Base-by-base conservation (phyloP, 2,888 invertebrate genomes). In the Drosophila merina region DNA sequence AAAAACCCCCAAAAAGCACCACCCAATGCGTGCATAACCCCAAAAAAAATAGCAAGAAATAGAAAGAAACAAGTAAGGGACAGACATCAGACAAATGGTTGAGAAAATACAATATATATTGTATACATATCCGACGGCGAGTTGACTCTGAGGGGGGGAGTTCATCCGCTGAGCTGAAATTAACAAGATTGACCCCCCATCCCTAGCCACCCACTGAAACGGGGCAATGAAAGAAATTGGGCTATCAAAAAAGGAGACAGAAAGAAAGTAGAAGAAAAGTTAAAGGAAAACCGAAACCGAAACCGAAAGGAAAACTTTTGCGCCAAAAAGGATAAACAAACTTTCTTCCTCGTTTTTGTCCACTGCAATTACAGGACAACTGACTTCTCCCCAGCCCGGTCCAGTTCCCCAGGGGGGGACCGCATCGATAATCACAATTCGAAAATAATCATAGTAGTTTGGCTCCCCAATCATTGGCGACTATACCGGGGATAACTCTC, bases 161-260 rank as follows among this genome's bases (percentile, higher is more conserved):
- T 40, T 72, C 50, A 12, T 50, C 49, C 51, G 48, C 69, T 71
- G 48, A 62, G 60, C 68, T 68, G 84, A 86, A 83, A 85, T 85
- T 85, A 85, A 85, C 88, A 86, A 86, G 86, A 85, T 77, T 88
- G 84, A 83, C 70, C 77, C 66, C 68, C 84, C 50, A 28, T 20
- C 72, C 50, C 30, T 30, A 51, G 45, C 57, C 40, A 40, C 52
- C 25, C 40, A 44, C 38, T 31, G 45, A 10, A 26, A n/a, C 57
- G 48, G 51, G 63, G 82, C 83, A 84, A 80, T 84, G 82, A 84
- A 82, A 75, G 82, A 82, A 81, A 81, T 81, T 80, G 86, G 81
- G 81, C 80, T 77, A 81, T 86, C 69, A 81, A 73, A 42, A 12
- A 42, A 42, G 76, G 33, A 4, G 28, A 36, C n/a, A 9, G 50